phyloP scores from a whole-genome alignment of 2,797 vertebrate genomes.

The Trachurus trachurus region DNA sequence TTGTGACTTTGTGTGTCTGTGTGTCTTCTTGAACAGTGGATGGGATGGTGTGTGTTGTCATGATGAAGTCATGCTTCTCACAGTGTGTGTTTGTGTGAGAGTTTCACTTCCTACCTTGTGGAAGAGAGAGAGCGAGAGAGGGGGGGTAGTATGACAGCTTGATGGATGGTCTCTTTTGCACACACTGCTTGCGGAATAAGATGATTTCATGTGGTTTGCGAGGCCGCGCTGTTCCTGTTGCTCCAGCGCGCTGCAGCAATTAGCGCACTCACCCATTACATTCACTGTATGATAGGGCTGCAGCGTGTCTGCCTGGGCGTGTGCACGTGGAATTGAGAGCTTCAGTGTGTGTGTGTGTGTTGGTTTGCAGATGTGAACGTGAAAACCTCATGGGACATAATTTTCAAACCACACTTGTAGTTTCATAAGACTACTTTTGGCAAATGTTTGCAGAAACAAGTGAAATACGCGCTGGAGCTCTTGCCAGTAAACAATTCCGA shows the following conservation, averaged over 20 bases:
- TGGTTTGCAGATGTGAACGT: conserved; percentile 36
- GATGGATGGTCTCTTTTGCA: conserved; percentile 66
- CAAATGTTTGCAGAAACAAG: conserved; percentile 56
- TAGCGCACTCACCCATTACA: conserved; percentile 72
- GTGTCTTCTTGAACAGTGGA: conserved; percentile 30
- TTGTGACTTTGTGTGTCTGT: not conserved
- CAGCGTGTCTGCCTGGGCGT: conserved; percentile 51
- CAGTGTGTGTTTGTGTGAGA: conserved; percentile 19
- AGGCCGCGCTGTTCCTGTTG: conserved; percentile 57
- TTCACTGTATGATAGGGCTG: conserved; percentile 57
- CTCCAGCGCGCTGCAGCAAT: conserved; percentile 64
- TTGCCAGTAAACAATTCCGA: conserved; percentile 57
- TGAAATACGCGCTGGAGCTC: conserved; percentile 39
- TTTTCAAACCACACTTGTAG: conserved; percentile 68
- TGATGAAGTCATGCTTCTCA: conserved; percentile 52
- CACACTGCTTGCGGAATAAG: conserved; percentile 49
- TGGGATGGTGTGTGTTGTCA: conserved; percentile 31
- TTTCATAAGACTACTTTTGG: conserved; percentile 62
- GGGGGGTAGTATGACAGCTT: conserved; percentile 58
- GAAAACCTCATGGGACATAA: conserved; percentile 56
- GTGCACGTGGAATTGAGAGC: conserved; percentile 34
- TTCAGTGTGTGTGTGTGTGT: conserved; percentile 21
- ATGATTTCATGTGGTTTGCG: conserved; percentile 74
- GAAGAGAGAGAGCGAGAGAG: conserved; percentile 14
- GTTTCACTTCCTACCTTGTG: conserved; percentile 65